Evolutionary conservation across 2,888 invertebrate species (phyloP).

Genomic region (Osmoderma eremita): DNA sequence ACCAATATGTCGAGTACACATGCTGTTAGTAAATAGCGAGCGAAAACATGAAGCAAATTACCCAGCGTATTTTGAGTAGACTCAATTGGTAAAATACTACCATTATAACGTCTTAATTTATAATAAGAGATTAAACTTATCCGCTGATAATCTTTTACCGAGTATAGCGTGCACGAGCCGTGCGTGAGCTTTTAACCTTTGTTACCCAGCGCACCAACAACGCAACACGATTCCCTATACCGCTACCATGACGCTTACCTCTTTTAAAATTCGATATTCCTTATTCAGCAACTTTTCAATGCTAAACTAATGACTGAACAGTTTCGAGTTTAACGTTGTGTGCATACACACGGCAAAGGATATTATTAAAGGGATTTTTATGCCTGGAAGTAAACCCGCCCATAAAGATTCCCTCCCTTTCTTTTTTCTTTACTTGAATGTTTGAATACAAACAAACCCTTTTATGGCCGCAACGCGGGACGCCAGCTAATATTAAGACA

Average conservation of each 20-base stretch:
- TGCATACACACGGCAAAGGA: neutral
- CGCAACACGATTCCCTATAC: neutral
- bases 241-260: conserved; percentile 10
- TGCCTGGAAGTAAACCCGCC: conserved; percentile 1
- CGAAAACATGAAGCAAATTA: too few relatives aligned
- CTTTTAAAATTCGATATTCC: conserved; percentile 26
- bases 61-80: too few relatives aligned
- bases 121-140: conserved; percentile 33
- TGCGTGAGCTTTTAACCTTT: conserved; percentile 37
- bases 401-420: conserved; percentile 4
- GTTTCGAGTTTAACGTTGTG: conserved; percentile 5
- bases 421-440: neutral
- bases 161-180: conserved; percentile 23
- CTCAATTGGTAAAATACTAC: conserved; percentile 20
- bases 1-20: too few relatives aligned
- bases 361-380: conserved; percentile 18
- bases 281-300: conserved; percentile 24
- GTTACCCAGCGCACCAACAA: conserved; percentile 3
- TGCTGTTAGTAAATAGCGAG: too few relatives aligned
- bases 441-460: conserved; percentile 18
- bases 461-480: neutral
- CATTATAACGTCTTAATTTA: conserved; percentile 36
- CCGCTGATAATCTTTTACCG: conserved; percentile 24
- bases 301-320: conserved; percentile 7
- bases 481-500: too few relatives aligned